phyloP scores from a whole-genome alignment of 2,888 invertebrate species.

The Synergus laeviventris region DNA sequence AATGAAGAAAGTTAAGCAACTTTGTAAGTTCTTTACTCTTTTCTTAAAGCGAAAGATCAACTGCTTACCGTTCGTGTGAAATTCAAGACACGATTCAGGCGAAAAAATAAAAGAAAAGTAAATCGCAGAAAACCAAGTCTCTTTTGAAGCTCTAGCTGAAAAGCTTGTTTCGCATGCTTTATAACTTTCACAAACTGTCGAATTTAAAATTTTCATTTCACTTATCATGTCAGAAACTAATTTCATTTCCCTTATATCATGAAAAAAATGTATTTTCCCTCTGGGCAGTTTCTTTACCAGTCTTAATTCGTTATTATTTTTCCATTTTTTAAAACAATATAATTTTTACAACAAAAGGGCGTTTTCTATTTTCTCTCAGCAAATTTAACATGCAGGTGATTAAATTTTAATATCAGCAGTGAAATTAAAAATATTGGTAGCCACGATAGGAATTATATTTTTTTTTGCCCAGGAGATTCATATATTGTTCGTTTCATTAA shows the following conservation, averaged over 20 bases:
- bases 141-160: conserved; percentile 15
- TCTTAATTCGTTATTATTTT: background rate
- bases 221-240: background rate
- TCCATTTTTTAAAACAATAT: background rate
- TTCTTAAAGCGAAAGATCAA: conserved; percentile 31
- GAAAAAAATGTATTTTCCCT: background rate
- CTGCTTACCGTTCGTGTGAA: conserved; percentile 10
- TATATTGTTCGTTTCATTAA: conserved; percentile 37
- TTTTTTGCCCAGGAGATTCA: conserved; percentile 13
- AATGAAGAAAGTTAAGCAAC: conserved; percentile 34
- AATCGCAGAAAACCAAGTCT: conserved; percentile 18
- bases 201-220: background rate
- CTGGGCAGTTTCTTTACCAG: background rate
- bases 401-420: conserved; percentile 12
- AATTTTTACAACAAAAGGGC: too few relatives aligned
- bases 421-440: conserved; percentile 14
- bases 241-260: background rate
- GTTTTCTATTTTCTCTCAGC: too few relatives aligned
- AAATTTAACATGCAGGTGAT: background rate
- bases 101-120: conserved; percentile 28
- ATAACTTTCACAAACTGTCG: background rate
- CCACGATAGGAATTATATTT: background rate
- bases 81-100: conserved; percentile 27
- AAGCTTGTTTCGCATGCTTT: conserved; percentile 9
- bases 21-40: conserved; percentile 29